Conservation (phyloP, 2,888 invertebrate species). For the Chrysomela aeneicollis region DNA sequence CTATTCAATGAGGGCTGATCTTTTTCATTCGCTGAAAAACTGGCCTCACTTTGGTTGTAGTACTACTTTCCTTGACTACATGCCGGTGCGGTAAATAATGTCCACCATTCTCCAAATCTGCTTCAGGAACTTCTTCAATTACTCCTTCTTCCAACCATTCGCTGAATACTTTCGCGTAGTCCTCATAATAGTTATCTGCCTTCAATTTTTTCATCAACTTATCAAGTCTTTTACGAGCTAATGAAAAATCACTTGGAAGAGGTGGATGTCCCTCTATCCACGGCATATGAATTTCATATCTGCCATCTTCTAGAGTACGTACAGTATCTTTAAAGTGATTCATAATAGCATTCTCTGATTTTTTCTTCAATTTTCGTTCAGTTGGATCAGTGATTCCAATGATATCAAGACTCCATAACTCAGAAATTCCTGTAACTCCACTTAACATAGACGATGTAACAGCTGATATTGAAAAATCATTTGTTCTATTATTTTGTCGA, state of each 20-base stretch:
- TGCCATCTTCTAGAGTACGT: neutral
- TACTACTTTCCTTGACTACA: neutral
- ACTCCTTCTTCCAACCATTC: neutral
- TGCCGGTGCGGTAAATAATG: conserved; percentile 1
- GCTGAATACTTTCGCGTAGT: neutral
- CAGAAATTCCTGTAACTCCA: neutral
- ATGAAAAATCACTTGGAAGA: neutral
- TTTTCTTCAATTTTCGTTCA: neutral
- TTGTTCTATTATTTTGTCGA: neutral
- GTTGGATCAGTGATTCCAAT: neutral
- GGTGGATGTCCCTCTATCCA: conserved; percentile 7
- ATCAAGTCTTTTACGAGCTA: neutral
- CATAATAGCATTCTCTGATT: neutral
- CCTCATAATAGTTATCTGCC: neutral
- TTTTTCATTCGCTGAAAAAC: conserved; percentile 14
- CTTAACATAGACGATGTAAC: neutral
- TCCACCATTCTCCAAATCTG: neutral
- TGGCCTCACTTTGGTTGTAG: neutral
- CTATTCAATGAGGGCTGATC: conserved; percentile 28
- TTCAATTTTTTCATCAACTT: neutral
- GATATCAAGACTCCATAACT: neutral
- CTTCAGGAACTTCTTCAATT: neutral
- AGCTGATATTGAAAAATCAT: neutral
- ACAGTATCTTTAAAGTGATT: neutral
- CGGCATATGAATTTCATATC: neutral